A percentile compares a stretch with the other conserved stretches of the same genome.
Evolutionary conservation across 2,888 invertebrate genomes (phyloP).

Genomic region (Drosophila birchii): DNA sequence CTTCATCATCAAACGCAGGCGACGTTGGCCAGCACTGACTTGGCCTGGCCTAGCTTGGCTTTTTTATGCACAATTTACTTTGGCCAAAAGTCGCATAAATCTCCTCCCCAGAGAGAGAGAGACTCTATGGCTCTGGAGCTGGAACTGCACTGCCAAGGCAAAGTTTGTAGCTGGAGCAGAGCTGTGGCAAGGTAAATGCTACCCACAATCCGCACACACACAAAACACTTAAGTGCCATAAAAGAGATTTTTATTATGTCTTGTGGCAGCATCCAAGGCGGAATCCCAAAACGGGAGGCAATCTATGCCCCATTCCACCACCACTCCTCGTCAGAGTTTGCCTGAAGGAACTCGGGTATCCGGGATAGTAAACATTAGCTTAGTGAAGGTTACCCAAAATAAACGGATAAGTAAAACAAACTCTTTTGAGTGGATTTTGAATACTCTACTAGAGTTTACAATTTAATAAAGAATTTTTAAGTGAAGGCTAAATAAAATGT

Average conservation of each 20-base stretch:
- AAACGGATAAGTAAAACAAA: slow-evolving; percentile 1
- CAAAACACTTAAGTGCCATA: slow-evolving; percentile 81
- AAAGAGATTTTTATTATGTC: slow-evolving; percentile 81
- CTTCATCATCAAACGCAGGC: slow-evolving; percentile 74
- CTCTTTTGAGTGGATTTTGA: neutral
- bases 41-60: slow-evolving; percentile 54
- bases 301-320: slow-evolving; percentile 35
- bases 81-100: slow-evolving; percentile 77
- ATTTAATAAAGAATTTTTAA: neutral
- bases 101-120: slow-evolving; percentile 50
- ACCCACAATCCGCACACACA: slow-evolving; percentile 79
- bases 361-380: slow-evolving; percentile 30
- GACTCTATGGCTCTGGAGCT: slow-evolving; percentile 1
- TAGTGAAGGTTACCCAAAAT: slow-evolving; percentile 30
- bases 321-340: slow-evolving; percentile 9
- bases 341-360: slow-evolving; percentile 19
- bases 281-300: slow-evolving; percentile 39
- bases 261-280: slow-evolving; percentile 57
- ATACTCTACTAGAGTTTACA: neutral
- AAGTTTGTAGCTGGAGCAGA: slow-evolving; percentile 30
- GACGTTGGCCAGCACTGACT: slow-evolving; percentile 40
- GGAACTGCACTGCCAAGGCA: slow-evolving; percentile 16
- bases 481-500: too few species aligned
- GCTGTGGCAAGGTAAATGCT: slow-evolving; percentile 68
- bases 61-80: slow-evolving; percentile 81